Base-by-base conservation (phyloP, 2,113 vertebrate species). In the Oreocharis arfaki region DNA sequence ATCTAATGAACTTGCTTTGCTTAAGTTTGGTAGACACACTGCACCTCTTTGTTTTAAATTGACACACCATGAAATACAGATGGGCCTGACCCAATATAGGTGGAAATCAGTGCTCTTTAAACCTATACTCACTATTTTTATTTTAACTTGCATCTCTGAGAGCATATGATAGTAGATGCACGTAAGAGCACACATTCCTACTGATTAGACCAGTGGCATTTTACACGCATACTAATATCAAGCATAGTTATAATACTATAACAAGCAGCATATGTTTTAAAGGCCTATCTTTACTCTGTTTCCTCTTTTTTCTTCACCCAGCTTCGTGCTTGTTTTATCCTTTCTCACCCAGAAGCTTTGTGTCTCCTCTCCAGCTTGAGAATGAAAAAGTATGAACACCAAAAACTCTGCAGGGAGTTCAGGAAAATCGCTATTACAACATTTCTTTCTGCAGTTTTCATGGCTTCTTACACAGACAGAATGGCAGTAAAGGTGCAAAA, bases 331-430 rank as follows among this genome's bases (percentile, higher is more conserved):
- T 79, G 13, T 68, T 97, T 91, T 73, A 83, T 93, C 37, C 24
- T 89, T 91, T 91, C n/a, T 79, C 53, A 89, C 15, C 10, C 21
- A 59, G 39, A 75, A 67, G 53, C 77, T 93, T 95, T 87, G 19
- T 84, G 55, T 79, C 39, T 91, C 39, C 42, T 92, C 83, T 88
- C 53, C 61, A 56, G 37, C 64, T 79, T 7, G 6, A 84, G 81
- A 89, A 93, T 46, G 32, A 91, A 85, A 84, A 64, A n/a, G 74
- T 46, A 42, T 9, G 49, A 91, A 82, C 16, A 60, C 39, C 65
- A 76, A 41, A 87, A 84, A 53, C 95, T 87, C 91, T 79, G 77
- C 77, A 76, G 89, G 94, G 60, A 76, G 53, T 65, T 91, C 49
- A 84, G 93, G 57, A 82, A 84, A 96, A 91, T 91, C 1, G 0